phyloP scores from a whole-genome alignment of 2,888 invertebrate genomes.

The Dicranocentrus wangi region DNA sequence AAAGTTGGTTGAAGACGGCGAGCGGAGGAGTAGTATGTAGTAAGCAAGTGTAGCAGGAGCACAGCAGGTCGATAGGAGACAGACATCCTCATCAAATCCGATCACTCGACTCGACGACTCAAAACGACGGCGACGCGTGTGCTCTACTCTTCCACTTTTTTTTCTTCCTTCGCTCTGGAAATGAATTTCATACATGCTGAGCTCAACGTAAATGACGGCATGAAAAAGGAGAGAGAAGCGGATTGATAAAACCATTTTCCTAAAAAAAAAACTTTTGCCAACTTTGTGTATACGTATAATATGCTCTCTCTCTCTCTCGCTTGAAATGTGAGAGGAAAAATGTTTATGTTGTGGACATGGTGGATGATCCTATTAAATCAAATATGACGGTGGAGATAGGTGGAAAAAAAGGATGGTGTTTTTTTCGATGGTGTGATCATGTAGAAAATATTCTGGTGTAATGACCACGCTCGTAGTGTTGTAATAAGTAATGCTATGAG shows the following conservation, averaged over 20 bases:
- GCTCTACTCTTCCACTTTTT: constrained; percentile 46
- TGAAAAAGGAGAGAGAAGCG: neutral
- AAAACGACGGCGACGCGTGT: constrained; percentile 65
- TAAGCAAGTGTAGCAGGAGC: constrained; percentile 23
- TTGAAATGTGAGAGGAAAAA: too few relatives aligned
- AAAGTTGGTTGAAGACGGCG: too few relatives aligned
- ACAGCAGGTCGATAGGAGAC: constrained; percentile 64
- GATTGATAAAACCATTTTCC: constrained; percentile 10
- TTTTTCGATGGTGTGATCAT: too few relatives aligned
- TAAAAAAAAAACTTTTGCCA: neutral
- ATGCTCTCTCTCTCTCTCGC: too few relatives aligned
- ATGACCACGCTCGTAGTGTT: too few relatives aligned
- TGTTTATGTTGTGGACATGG: too few relatives aligned
- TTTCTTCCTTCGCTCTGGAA: constrained; percentile 2
- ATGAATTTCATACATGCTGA: neutral
- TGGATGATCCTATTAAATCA: too few relatives aligned
- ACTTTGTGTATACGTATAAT: too few relatives aligned
- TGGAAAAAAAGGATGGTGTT: too few relatives aligned
- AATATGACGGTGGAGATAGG: too few relatives aligned
- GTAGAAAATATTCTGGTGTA: too few relatives aligned
- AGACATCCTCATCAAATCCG: constrained; percentile 66
- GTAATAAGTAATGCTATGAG: too few relatives aligned
- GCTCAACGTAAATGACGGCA: neutral
- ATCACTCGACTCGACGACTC: constrained; percentile 64
- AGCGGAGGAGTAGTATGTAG: neutral